Evolutionary conservation across 2,797 vertebrate species (phyloP), one percentile per base, ranked within the genome.

Genomic region (Leucoraja ocellata): DNA sequence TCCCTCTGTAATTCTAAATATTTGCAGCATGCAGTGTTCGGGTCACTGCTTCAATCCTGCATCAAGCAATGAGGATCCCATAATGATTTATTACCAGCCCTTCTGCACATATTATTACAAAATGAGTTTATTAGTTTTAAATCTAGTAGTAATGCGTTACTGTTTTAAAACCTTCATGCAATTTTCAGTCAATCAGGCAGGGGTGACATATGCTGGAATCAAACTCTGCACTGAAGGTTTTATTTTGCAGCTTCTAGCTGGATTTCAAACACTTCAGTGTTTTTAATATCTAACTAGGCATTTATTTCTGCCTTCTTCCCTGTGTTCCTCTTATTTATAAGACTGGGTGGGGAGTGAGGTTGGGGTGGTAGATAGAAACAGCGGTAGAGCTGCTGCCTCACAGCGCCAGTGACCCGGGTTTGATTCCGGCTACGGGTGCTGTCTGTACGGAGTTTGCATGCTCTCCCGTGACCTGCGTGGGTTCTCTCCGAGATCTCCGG

Each of bases 101-200:
- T 97, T 98, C 97, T 96, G 96, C 97, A 98, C 98, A 97, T 98
- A 98, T 98, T 99, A 98, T 98, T 98, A 98, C 98, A 97, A 98
- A 99, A 99, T 98, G 97, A 98, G 97, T 99, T 98, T 98, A 98
- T 99, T 98, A 98, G 97, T 97, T 99, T 98, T 98, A 98, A 99
- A 98, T 97, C 98, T 97, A 96, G 97, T 97, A 96, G 97, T 98
- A 98, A 98, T 98, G 97, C 97, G 97, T 97, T 95, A 96, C 98
- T 98, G 98, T 97, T 99, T 97, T 98, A 98, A 98, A 97, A 96
- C 96, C 96, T 97, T 97, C 96, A 97, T 97, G 97, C 96, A 97
- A 96, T 97, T 97, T 97, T 97, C 96, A 96, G 96, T 96, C 97
- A 97, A 97, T 97, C 97, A 98, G 97, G 97, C 97, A 97, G 97